Conservation (phyloP, 2,888 invertebrate genomes). For the Ormia ochracea region DNA sequence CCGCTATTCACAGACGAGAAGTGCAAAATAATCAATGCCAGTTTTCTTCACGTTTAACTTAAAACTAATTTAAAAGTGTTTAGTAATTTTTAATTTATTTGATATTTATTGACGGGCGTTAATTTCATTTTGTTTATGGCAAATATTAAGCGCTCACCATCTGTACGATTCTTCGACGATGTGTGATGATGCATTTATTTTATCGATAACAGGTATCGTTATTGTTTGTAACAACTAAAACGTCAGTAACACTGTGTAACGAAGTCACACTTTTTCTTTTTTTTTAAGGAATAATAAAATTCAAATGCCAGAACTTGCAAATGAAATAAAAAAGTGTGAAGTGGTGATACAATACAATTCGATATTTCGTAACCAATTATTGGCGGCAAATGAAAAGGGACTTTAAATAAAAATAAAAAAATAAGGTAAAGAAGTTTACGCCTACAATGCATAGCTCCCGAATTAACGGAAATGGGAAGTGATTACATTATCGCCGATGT, state of each 20-base stretch:
- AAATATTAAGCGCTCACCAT: slow-evolving; percentile 11
- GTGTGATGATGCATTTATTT: background rate
- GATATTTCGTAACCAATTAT: no score
- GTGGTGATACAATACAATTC: no score
- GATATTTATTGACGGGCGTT: slow-evolving; percentile 41
- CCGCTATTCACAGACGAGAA: background rate
- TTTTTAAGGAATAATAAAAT: no score
- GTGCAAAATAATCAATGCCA: slow-evolving; percentile 26
- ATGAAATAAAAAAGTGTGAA: no score
- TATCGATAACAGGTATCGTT: slow-evolving; percentile 12
- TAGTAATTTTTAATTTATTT: slow-evolving; percentile 9
- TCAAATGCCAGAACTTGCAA: no score
- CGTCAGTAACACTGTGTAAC: background rate
- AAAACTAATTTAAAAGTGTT: background rate
- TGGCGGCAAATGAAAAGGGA: no score
- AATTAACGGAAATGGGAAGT: no score
- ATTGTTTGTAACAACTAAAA: slow-evolving; percentile 8
- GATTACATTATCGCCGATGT: no score
- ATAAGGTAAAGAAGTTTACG: no score
- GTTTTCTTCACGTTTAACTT: slow-evolving; percentile 10
- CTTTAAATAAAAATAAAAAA: no score
- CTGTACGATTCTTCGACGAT: slow-evolving; percentile 10
- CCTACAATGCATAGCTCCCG: no score
- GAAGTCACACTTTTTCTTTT: no score
- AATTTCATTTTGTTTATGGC: slow-evolving; percentile 7